phyloP scores from a whole-genome alignment of 2,888 invertebrate genomes.

The Hirudinaria manillensis region DNA sequence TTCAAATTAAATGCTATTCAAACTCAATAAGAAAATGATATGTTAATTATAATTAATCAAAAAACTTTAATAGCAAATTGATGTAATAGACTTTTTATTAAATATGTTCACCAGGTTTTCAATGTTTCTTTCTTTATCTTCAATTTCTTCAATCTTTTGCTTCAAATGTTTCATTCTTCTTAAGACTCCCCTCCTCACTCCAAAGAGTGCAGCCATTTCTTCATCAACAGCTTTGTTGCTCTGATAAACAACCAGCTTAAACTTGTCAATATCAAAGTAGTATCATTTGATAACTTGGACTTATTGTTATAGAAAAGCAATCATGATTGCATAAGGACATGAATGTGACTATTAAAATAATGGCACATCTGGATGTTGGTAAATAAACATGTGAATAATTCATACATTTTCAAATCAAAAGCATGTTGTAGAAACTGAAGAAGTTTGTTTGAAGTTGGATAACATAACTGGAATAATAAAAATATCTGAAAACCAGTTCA shows the following conservation, averaged over 20 bases:
- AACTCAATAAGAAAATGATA: neutral
- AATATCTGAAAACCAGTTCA: too few relatives aligned
- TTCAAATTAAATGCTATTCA: neutral
- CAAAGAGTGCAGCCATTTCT: neutral
- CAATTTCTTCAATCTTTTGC: slow-evolving; percentile 69
- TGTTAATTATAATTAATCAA: neutral
- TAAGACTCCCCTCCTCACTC: slow-evolving; percentile 30
- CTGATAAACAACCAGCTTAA: neutral
- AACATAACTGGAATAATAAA: too few relatives aligned
- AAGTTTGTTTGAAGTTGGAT: too few relatives aligned
- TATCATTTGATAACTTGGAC: too few relatives aligned
- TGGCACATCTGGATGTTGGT: too few relatives aligned
- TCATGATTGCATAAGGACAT: too few relatives aligned
- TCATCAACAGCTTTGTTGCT: slow-evolving; percentile 2
- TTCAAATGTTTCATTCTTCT: slow-evolving; percentile 38
- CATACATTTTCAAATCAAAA: too few relatives aligned
- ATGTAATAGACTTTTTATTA: neutral
- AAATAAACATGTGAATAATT: too few relatives aligned
- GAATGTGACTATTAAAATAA: too few relatives aligned
- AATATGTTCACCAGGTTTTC: neutral
- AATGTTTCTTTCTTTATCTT: slow-evolving; percentile 59
- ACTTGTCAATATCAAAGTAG: too few relatives aligned
- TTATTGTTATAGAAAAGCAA: too few relatives aligned
- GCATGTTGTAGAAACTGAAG: too few relatives aligned
- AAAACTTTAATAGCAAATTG: neutral